Evolutionary conservation across 2,113 vertebrate genomes (phyloP), one percentile per base, ranked within the genome.

Genomic region (Opisthocomus hoazin): DNA sequence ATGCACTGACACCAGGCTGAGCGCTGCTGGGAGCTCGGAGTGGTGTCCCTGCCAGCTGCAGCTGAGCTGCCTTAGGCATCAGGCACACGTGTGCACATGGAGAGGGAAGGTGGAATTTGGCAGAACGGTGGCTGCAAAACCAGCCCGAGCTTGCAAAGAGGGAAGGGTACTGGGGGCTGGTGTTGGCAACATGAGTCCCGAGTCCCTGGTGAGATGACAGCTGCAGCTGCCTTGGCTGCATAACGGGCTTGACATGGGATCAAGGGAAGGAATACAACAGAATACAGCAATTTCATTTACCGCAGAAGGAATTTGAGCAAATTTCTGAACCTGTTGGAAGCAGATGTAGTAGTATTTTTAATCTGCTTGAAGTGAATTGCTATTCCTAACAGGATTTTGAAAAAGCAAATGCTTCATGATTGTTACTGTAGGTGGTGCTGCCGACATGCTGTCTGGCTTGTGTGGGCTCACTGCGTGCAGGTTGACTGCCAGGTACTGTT

Each of bases 291-390:
- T 46, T 70, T 70, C 56, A 77, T 90, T 77, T 96, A 77, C 30
- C 2, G 0, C 75, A 58, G 57, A 76, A 89, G 57, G 65, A 81
- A 85, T 95, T 82, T 89, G 74, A 75, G 70, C 41, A 57, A 78
- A 84, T 92, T 82, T 84, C 77, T 84, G 73, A 96, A 89, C 76
- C 60, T 82, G 19, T 29, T 84, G 48, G 83, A 84, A 95, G 56
- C 64, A 94, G 80, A 60, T 89, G 74, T 79, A 79, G 58, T 63
- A 46, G 10, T 93, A 50, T 84, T 94, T 95, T 94, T 69, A 79
- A 91, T 87, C 74, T 82, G 21, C 69, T 84, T 89, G 80, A 94
- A 63, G n/a, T 46, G 60, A 68, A 21, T 75, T 89, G 84, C 87
- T 91, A 18, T 84, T 94, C 39, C 77, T 82, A 68, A 79, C 17